Base-by-base conservation (phyloP, 2,888 invertebrate genomes). In the Cephus nigrinus region DNA sequence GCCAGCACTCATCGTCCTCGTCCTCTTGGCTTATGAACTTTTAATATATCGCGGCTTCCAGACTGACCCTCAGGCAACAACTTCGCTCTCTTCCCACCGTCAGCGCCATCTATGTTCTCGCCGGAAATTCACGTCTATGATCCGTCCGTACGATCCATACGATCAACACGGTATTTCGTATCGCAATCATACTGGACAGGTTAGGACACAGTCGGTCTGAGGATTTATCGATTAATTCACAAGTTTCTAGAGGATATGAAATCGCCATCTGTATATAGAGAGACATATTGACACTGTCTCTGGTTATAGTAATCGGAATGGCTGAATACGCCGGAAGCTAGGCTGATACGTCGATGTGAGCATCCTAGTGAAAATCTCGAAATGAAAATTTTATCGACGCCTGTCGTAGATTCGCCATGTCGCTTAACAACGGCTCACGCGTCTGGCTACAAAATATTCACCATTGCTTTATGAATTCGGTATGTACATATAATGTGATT, bases 351-450 rank as follows among this genome's bases (percentile, higher is more conserved):
- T 55, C 23, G 9, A 30, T 30, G 23, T 4, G 74, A 33, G 9
- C 30, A 35, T 74, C 31, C 75, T 81, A 83, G 80, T 81, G 85
- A 83, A 55, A 55, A 83, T 81, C 83, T 82, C 80, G 82, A 85
- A 85, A 86, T 86, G 84, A 85, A 86, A 84, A 84, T 84, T 84
- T 89, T 89, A 89, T 89, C 89, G 86, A 83, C 83, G 85, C 86
- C 86, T 86, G 83, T 83, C 84, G 84, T 82, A 85, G 85, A 74
- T 84, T 74, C 34, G 84, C 76, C 86, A 86, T 87, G 87, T 88
- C 88, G 88, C 87, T 88, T 88, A 88, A 88, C 87, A 88, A 87
- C 81, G 82, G 31, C 71, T 33, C 5, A 71, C 9, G 23, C 55
- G 55, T 55, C 23, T 23, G 23, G 31, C 12, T 32, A 23, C 3